These are phyloP conservation scores for Garrulus glandarius DNA, from an alignment of 2,797 vertebrate species.

Conservation along the genomic window DNA sequence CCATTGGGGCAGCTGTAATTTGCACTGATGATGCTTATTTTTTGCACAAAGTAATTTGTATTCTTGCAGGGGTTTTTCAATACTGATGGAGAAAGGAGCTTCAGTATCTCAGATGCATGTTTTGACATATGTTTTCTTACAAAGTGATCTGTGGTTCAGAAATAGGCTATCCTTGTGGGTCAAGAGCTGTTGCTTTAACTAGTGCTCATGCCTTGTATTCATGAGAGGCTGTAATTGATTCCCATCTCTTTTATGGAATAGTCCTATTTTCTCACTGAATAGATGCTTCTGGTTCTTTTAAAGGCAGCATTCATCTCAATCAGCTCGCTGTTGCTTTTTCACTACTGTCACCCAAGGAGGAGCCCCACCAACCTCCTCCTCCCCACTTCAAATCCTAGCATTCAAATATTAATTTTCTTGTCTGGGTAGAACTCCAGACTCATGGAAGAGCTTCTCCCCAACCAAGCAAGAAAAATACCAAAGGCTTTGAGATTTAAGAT, in stretches of 20 bases:
- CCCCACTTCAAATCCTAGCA: not conserved
- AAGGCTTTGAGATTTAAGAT: not conserved
- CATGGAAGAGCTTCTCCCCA: not conserved
- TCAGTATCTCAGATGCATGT: not conserved
- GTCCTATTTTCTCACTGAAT: conserved; percentile 10
- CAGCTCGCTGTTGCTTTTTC: conserved; percentile 23
- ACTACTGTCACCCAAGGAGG: not conserved
- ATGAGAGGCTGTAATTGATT: conserved; percentile 42
- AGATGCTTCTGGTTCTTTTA: conserved; percentile 44
- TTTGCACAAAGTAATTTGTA: conserved; percentile 5
- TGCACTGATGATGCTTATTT: not conserved
- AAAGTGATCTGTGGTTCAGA: conserved; percentile 24
- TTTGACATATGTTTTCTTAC: conserved; percentile 30
- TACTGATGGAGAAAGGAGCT: conserved; percentile 29
- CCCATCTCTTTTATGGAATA: conserved; percentile 21
- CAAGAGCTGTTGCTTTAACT: conserved; percentile 32
- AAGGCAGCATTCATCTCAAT: conserved; percentile 25
- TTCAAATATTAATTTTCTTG: not conserved
- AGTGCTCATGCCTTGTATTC: conserved; percentile 22
- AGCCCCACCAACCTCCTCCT: not conserved
- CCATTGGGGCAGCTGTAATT: conserved; percentile 22
- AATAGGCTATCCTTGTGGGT: conserved; percentile 21
- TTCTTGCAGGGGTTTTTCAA: not conserved
- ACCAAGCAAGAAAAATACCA: not conserved
- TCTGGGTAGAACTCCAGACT: not conserved